Evolutionary conservation across 2,797 vertebrate genomes (phyloP), one percentile per base, ranked within the genome.

Genomic region (Crocidura indochinensis): DNA sequence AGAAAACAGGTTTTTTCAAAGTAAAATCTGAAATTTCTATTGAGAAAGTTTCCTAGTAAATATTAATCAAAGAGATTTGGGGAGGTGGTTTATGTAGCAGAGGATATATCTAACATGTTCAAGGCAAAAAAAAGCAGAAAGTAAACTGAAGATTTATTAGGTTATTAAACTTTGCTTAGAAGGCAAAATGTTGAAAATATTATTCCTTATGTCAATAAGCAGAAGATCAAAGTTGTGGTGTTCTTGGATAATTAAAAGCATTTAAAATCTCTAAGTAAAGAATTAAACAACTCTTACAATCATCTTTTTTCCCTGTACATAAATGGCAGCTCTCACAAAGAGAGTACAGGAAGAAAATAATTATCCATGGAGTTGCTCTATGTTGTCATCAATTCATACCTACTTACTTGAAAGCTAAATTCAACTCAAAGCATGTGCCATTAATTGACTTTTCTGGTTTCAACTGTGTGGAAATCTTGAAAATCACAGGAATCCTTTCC

Each of bases 361-460:
- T 89, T 83, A 77, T 62, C 87, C 68, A 31, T 60, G 47, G 44
- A 76, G 29, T 76, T 88, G 20, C 27, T 77, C 7, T 19, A 56
- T 5, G 2, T 53, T 73, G 20, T 29, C 77, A 44, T 77, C 74
- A 72, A 29, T 90, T 92, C 31, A 65, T 65, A 78, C 2, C 14
- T 88, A 81, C 87, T 75, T 73, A 49, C 27, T 73, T 53, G 27
- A 67, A 79, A 90, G 64, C 8, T 47, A 80, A 95, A 86, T 84
- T 24, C 29, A 93, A 65, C 69, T 24, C 9, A 87, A 94, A 90
- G 8, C 3, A 31, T 51, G 44, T 78, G 44, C 67, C 90, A 79
- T 92, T 92, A 94, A 91, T 86, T 95, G 4, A 95, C 82, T 91
- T 93, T 95, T 38, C 85, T 88, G 91, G 87, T 94, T 95, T 94